Evolutionary conservation across 2,797 vertebrate species (phyloP).

Genomic region (Galago senegalensis): DNA sequence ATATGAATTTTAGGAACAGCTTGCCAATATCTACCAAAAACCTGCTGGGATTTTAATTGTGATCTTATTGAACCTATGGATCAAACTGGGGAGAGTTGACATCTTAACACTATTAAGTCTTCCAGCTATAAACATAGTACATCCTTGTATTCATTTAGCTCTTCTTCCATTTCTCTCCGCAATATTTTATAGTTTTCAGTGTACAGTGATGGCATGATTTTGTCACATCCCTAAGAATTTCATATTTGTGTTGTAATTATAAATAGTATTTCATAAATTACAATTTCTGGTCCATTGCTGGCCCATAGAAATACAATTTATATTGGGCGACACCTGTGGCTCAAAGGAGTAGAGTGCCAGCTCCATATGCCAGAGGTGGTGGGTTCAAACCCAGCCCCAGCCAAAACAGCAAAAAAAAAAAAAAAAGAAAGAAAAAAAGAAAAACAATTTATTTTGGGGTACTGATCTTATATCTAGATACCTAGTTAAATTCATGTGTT

Average conservation of each 20-base stretch:
- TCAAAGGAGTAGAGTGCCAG: too few relatives aligned
- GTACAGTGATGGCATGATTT: not conserved
- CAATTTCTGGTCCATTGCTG: not conserved
- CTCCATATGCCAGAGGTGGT: too few relatives aligned
- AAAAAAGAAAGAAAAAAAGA: not conserved
- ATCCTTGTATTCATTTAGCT: not conserved
- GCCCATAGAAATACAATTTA: conserved; percentile 2
- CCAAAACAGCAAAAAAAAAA: too few relatives aligned
- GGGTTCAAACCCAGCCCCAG: too few relatives aligned
- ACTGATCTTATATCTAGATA: not conserved
- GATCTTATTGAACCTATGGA: not conserved
- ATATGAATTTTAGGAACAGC: not conserved
- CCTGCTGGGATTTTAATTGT: not conserved
- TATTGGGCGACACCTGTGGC: not conserved
- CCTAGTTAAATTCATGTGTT: not conserved
- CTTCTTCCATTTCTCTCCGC: not conserved
- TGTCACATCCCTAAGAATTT: not conserved
- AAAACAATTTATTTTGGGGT: conserved; percentile 16
- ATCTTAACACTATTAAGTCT: not conserved
- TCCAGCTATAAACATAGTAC: not conserved
- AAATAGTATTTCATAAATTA: conserved; percentile 21
- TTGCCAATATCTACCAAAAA: not conserved
- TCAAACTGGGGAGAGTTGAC: not conserved
- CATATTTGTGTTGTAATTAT: not conserved
- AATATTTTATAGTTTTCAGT: not conserved